Conservation (phyloP, 2,113 vertebrate genomes). For the Chloroceryle aenea region DNA sequence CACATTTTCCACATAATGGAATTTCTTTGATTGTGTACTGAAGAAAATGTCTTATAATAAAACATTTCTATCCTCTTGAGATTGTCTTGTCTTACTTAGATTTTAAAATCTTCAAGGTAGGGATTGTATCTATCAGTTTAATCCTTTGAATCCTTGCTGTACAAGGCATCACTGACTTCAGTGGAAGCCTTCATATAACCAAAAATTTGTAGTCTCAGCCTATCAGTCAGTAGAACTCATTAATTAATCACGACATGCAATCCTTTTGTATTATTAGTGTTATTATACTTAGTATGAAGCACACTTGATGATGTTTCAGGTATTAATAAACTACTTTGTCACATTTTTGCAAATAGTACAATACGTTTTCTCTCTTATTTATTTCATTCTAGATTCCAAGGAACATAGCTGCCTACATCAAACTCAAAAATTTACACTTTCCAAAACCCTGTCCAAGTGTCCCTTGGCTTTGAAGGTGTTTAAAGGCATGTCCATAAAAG, state of each 20-base stretch:
- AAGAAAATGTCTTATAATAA: neutral
- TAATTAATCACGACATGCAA: neutral
- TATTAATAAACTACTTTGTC: neutral
- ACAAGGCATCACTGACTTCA: neutral
- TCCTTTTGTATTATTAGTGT: neutral
- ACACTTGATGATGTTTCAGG: neutral
- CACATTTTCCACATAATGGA: neutral
- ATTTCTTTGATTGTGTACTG: slow-evolving; percentile 5
- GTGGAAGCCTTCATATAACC: neutral
- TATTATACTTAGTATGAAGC: neutral
- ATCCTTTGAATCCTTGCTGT: neutral
- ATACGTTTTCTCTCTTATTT: neutral
- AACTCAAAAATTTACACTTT: neutral
- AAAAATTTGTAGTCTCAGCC: neutral
- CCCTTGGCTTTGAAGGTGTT: neutral
- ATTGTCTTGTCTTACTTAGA: slow-evolving; percentile 10
- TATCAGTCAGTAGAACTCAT: neutral
- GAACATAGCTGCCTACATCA: neutral
- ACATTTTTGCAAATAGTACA: neutral
- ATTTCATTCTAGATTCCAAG: neutral
- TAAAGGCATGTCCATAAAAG: neutral
- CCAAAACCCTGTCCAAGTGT: neutral
- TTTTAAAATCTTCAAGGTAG: neutral
- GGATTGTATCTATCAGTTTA: neutral
- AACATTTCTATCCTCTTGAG: neutral